Conservation (phyloP, 2,113 vertebrate genomes). For the Ariopsis seemanni region DNA sequence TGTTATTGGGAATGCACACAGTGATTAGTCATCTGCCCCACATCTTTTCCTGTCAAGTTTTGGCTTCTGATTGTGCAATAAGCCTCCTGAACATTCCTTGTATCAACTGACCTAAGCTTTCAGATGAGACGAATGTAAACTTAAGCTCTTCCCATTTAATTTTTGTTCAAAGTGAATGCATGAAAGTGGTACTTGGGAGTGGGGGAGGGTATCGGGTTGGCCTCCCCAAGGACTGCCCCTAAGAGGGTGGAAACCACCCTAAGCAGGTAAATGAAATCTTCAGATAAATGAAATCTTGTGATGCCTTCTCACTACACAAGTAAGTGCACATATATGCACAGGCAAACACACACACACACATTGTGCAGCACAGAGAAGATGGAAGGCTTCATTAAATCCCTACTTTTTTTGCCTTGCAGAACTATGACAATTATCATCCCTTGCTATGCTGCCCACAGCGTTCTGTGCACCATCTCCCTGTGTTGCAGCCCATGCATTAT, state of each 20-base stretch:
- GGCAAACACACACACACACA: background rate
- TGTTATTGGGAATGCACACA: background rate
- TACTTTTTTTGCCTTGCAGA: conserved; percentile 15
- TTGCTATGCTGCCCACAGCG: conserved; percentile 32
- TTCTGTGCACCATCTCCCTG: conserved; percentile 23
- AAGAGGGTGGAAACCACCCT: conserved; percentile 3
- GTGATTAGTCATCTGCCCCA: background rate
- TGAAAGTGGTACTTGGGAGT: background rate
- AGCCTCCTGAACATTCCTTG: background rate
- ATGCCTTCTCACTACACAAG: background rate
- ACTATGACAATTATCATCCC: conserved; percentile 41
- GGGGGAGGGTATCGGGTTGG: background rate
- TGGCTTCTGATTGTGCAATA: background rate
- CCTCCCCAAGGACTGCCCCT: background rate
- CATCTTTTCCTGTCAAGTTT: background rate
- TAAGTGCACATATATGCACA: background rate
- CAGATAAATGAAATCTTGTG: conserved; percentile 14
- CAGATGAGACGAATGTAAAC: background rate
- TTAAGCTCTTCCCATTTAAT: background rate
- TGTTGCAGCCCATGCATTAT: conserved; percentile 55
- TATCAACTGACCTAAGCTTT: background rate
- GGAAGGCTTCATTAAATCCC: conserved; percentile 30
- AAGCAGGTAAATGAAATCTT: background rate
- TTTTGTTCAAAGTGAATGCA: background rate
- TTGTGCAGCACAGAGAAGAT: conserved; percentile 1